Evolutionary conservation across 2,797 vertebrate genomes (phyloP).

Genomic region (Lates japonicus): DNA sequence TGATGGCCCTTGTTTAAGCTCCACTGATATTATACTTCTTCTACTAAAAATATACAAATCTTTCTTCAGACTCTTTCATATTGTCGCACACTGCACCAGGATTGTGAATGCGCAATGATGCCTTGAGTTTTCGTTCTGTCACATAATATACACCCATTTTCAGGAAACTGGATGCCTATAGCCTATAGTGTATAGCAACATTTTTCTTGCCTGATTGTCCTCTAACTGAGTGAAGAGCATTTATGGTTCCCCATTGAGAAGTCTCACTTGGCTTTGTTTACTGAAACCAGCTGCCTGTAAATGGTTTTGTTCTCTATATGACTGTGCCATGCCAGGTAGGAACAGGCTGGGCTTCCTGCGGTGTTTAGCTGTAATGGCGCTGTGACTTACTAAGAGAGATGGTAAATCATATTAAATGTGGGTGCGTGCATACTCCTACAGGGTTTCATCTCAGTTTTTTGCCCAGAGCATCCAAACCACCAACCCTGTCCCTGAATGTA

Average conservation of each 20-base stretch:
- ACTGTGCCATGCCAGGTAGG: conserved; percentile 24
- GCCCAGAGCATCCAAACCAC: conserved; percentile 25
- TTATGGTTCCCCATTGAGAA: neutral
- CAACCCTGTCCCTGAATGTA: conserved; percentile 10
- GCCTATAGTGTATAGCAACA: neutral
- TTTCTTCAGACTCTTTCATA: conserved; percentile 4
- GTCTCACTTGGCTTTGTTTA: conserved; percentile 30
- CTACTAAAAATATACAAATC: conserved; percentile 23
- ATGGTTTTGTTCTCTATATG: conserved; percentile 22
- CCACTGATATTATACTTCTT: conserved; percentile 24
- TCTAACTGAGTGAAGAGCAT: neutral
- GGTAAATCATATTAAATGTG: conserved; percentile 53
- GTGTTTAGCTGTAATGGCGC: conserved; percentile 17
- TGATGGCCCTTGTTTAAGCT: conserved; percentile 40
- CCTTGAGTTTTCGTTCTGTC: neutral
- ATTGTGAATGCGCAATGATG: neutral
- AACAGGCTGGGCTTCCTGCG: conserved; percentile 10
- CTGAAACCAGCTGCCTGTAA: conserved; percentile 28
- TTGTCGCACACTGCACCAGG: neutral
- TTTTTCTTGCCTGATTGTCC: neutral
- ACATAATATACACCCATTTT: neutral
- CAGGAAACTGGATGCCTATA: neutral
- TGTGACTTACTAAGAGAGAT: conserved; percentile 24
- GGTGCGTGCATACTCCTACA: neutral
- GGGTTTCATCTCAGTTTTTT: conserved; percentile 15